Evolutionary conservation across 2,888 invertebrate genomes (phyloP), one percentile per base, ranked within the genome.

Genomic region (Argyresthia albistria): DNA sequence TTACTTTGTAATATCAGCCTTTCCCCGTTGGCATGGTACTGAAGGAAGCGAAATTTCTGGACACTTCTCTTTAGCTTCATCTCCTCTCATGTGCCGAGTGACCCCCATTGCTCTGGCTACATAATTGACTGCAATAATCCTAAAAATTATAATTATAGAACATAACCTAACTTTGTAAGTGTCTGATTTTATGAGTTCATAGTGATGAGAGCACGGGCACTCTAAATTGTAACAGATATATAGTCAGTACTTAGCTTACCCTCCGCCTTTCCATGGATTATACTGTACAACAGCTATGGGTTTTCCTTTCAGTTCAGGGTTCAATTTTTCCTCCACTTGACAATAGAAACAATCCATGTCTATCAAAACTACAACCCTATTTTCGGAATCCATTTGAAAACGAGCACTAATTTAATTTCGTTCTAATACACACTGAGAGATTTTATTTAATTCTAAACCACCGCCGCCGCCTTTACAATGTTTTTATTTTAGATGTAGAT

Each of bases 291-390:
- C 99, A 52, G 97, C 98, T 56, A 98, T 91, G 0, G 99, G 99
- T 80, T 95, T 94, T 50, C 96, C 97, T 73, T 89, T 89, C 58
- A 95, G 86, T 55, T 90, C 86, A 0, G 98, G 97, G 69, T 95
- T 89, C n/a, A 95, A 80, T 72, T 96, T 93, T 68, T 96, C 95
- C 82, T 99, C 99, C 1, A 99, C 99, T 91, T 99, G 99, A 65
- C 98, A 99, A 78, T 97, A 99, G 82, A 99, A 99, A 81, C 98
- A 98, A 76, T 99, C 99, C 99, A 99, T 99, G 74, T 99, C 99
- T 50, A 99, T 93, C 50, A 99, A 88, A 45, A 95, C 92, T 15
- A 99, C 89, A 15, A 97, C 89, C 60, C 94, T 83, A 57, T 91
- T 91, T 58, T 86, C 81, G 57, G 69, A 71, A 50, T 88, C 76